Evolutionary conservation across 2,113 vertebrate genomes (phyloP).

Genomic region (Nothobranchius kuhntae): DNA sequence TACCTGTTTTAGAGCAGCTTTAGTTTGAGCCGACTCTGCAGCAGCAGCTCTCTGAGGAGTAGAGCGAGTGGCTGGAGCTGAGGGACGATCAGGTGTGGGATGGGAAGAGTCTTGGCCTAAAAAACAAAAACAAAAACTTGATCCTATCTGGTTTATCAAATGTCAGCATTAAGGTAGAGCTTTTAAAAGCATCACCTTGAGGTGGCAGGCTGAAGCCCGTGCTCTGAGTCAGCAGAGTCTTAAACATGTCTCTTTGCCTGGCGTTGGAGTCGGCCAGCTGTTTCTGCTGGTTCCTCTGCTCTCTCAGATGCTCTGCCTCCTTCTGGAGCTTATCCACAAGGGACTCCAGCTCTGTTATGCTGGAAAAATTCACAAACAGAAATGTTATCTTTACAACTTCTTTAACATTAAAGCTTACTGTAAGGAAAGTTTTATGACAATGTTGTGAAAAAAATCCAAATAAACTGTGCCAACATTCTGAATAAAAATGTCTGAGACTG

Average conservation of each 20-base stretch:
- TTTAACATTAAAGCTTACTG: neutral
- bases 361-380: constrained; percentile 49
- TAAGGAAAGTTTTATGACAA: neutral
- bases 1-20: constrained; percentile 94
- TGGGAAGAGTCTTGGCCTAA: constrained; percentile 73
- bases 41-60: constrained; percentile 80
- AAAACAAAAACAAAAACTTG: neutral
- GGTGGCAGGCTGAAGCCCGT: constrained; percentile 88
- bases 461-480: no score
- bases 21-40: constrained; percentile 83
- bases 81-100: constrained; percentile 72
- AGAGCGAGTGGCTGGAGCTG: constrained; percentile 75
- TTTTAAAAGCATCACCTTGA: constrained; percentile 74
- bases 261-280: constrained; percentile 90
- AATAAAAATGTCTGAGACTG: no score
- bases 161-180: neutral
- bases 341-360: constrained; percentile 84
- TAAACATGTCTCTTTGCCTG: constrained; percentile 96
- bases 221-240: constrained; percentile 89
- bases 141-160: neutral
- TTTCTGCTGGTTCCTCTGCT: constrained; percentile 89
- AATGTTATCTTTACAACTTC: neutral
- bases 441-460: neutral
- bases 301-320: constrained; percentile 86
- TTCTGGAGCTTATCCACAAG: constrained; percentile 80